These are phyloP conservation scores for Pyrrhia umbra DNA, from an alignment of 2,888 invertebrate genomes.

Conservation along the genomic window DNA sequence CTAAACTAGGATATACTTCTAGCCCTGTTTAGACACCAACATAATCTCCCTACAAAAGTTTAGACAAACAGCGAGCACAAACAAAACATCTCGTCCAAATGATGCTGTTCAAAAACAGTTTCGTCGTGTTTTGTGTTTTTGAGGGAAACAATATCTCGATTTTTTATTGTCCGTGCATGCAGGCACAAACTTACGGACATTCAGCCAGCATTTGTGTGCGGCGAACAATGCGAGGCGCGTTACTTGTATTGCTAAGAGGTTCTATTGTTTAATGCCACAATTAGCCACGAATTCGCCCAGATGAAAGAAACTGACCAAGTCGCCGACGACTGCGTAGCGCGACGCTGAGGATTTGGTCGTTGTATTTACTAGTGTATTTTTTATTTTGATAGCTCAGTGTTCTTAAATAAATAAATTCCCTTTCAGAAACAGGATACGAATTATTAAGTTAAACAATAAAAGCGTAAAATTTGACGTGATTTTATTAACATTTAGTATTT, in stretches of 20 bases:
- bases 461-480: too few species aligned
- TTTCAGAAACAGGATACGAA: too few species aligned
- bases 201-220: constrained; percentile 67
- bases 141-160: constrained; percentile 63
- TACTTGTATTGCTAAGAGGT: constrained; percentile 85
- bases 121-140: constrained; percentile 59
- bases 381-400: too few species aligned
- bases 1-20: neutral
- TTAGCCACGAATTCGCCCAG: constrained; percentile 84
- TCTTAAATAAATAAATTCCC: too few species aligned
- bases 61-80: constrained; percentile 43
- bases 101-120: constrained; percentile 64
- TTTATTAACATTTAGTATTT: too few species aligned
- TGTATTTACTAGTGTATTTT: too few species aligned
- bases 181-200: constrained; percentile 63
- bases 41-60: constrained; percentile 50
- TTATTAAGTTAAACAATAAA: too few species aligned
- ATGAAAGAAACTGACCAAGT: constrained; percentile 89
- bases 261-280: constrained; percentile 90
- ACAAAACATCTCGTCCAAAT: constrained; percentile 59
- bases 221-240: constrained; percentile 76
- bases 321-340: constrained; percentile 63
- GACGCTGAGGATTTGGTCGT: constrained; percentile 68
- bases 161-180: constrained; percentile 65
- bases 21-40: constrained; percentile 32